Percentiles rank a stretch among this genome's conserved stretches.
Conservation (phyloP, 2,797 vertebrate genomes). For the Prunella strophiata region DNA sequence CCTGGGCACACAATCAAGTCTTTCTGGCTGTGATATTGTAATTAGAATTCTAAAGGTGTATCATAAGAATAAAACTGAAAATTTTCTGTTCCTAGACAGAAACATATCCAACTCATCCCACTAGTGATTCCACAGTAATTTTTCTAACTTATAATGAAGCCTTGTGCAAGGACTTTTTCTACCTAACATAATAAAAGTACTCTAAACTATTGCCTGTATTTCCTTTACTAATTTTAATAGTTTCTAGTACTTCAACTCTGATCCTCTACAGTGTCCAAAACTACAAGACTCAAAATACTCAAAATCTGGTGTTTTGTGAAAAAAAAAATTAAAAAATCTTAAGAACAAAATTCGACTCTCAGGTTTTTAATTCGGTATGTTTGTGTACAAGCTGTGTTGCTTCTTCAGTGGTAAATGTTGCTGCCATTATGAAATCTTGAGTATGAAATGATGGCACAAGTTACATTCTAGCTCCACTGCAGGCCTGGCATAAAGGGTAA, state of each 20-base stretch:
- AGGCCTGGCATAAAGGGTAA: not conserved
- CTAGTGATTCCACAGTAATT: not conserved
- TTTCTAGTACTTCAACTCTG: not conserved
- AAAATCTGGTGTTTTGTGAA: not conserved
- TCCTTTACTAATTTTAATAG: not conserved
- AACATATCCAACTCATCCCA: not conserved
- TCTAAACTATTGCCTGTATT: not conserved
- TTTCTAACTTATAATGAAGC: not conserved
- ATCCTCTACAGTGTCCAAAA: not conserved
- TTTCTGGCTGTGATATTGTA: not conserved
- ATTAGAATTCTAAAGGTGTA: not conserved
- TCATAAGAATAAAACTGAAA: not conserved
- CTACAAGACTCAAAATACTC: not conserved
- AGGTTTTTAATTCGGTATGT: not conserved
- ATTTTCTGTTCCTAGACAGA: not conserved
- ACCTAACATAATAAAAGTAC: not conserved
- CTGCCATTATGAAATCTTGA: not conserved
- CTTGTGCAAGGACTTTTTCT: not conserved
- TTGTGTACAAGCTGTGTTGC: not conserved
- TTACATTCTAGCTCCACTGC: not conserved
- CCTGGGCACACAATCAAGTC: not conserved
- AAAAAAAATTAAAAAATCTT: not conserved
- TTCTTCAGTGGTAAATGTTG: not conserved
- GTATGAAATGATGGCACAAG: not conserved
- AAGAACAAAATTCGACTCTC: not conserved